Evolutionary conservation across 1,140 invertebrate species (phyloP).

Genomic region (Oncopeltus fasciatus): DNA sequence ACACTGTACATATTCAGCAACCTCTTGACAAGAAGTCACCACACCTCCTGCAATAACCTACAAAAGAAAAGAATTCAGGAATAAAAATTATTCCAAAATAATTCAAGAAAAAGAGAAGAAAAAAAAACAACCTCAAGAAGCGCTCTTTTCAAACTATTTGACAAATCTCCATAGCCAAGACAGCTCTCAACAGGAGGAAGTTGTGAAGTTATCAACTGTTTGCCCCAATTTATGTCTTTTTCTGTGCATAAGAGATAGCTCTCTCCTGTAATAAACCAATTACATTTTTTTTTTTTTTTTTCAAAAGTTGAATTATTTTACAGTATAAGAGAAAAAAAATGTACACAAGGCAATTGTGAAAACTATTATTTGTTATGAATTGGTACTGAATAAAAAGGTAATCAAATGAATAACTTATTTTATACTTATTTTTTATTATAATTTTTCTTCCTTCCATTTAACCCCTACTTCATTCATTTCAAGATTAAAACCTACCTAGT

Average conservation of each 20-base stretch:
- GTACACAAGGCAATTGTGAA: too few relatives aligned
- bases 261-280: constrained; percentile 54
- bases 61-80: constrained; percentile 17
- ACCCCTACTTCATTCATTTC: too few relatives aligned
- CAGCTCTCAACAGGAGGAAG: constrained; percentile 71
- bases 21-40: constrained; percentile 52
- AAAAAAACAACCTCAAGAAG: constrained; percentile 38
- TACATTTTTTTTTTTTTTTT: too few relatives aligned
- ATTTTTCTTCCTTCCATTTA: too few relatives aligned
- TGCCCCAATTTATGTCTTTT: constrained; percentile 51
- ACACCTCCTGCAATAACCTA: constrained; percentile 77
- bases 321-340: too few relatives aligned
- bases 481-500: too few relatives aligned
- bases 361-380: too few relatives aligned
- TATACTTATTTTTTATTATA: too few relatives aligned
- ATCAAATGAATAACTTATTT: too few relatives aligned
- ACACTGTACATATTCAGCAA: constrained; percentile 65
- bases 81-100: neutral
- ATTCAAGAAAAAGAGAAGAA: neutral
- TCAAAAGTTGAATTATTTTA: too few relatives aligned
- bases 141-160: constrained; percentile 41
- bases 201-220: constrained; percentile 47
- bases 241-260: constrained; percentile 79
- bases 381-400: too few relatives aligned
- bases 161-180: constrained; percentile 49